A percentile compares a stretch with the other conserved stretches of the same genome.
Conservation (phyloP, 2,113 vertebrate species). For the Tretioscincus oriximinensis region DNA sequence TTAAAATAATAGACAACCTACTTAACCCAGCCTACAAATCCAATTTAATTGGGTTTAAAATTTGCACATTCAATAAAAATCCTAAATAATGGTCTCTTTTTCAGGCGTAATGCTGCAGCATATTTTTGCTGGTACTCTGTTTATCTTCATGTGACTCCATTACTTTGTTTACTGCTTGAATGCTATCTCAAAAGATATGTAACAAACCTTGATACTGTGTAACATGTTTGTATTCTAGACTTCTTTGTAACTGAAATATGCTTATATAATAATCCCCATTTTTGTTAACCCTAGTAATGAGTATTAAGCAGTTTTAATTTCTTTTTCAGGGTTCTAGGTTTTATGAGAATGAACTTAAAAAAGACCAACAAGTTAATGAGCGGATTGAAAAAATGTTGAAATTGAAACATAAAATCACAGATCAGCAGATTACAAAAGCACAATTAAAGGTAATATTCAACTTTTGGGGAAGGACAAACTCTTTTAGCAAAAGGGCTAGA, state of each 20-base stretch:
- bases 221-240: neutral
- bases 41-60: neutral
- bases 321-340: slow-evolving; percentile 88
- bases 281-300: neutral
- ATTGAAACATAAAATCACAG: slow-evolving; percentile 84
- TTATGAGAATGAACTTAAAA: slow-evolving; percentile 94
- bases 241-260: slow-evolving; percentile 12
- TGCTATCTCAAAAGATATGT: neutral
- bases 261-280: neutral
- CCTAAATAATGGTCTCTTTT: neutral
- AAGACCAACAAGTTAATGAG: slow-evolving; percentile 92
- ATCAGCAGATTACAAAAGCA: slow-evolving; percentile 84
- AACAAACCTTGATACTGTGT: neutral
- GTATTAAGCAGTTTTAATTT: slow-evolving; percentile 37
- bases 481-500: neutral
- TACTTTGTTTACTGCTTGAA: neutral
- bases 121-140: neutral
- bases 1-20: too few relatives aligned
- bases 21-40: neutral
- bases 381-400: slow-evolving; percentile 92
- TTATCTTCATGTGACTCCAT: neutral
- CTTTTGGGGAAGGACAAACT: neutral
- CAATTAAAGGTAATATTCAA: slow-evolving; percentile 80
- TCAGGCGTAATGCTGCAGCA: neutral
- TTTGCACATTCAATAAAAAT: neutral